Base-by-base conservation (phyloP, 1,140 invertebrate genomes). In the Aphaenogaster rudis region DNA sequence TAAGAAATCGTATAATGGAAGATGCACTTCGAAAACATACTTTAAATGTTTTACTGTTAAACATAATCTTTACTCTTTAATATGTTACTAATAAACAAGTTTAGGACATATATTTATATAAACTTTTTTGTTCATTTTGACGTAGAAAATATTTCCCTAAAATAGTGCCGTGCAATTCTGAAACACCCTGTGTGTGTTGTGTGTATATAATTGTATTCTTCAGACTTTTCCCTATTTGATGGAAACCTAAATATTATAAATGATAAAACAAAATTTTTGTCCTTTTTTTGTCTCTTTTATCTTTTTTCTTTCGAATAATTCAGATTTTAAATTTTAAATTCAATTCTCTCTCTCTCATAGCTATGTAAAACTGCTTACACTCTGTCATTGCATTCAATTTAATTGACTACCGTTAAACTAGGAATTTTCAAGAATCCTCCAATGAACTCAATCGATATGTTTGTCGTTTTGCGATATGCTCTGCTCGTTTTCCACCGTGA, bases 401-500 rank as follows among this genome's bases (percentile, higher is more conserved):
- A 61, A 61, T 17, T 61, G 7, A 28, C 39, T 36, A 76, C 3
- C 15, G 42, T 33, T 64, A 50, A 63, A 15, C 6, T 39, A 64
- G 9, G 17, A 79, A 77, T 15, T 8, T 9, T 28, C 9, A 59
- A 28, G 13, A 63, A 64, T 64, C 7, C 15, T 39, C 8, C 33
- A 39, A 6, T 4, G 39, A n/a, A 39, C 17, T 21, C 61, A 48
- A 64, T 66, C 45, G 39, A 64, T 21, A 52, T 33, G 87, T 28
- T 86, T 87, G 42, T 76, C 54, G 8, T 52, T 33, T 52, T 17
- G 64, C 3, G n/a, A 67, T 28, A 2, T 5, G 17, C 78, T 87
- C 28, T 78, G 86, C 80, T 82, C 85, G 48, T 82, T 92, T 81
- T 94, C 92, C 0, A 92, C 52, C 0, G 87, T 92, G 17, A 94